A percentile compares a stretch with the other conserved stretches of the same genome.
phyloP scores from a whole-genome alignment of 2,113 vertebrate genomes.

The Eonycteris spelaea region DNA sequence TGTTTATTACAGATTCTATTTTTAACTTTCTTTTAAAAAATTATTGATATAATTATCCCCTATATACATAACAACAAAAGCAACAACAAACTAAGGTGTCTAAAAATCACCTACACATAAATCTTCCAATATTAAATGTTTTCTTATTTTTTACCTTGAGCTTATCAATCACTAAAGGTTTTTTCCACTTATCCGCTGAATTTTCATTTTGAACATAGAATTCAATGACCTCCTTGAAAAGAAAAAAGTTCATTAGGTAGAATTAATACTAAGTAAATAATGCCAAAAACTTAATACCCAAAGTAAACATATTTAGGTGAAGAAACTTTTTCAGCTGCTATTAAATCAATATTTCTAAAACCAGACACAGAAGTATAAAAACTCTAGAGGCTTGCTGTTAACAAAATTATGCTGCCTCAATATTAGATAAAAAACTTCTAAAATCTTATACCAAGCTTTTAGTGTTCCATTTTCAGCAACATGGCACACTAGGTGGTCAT shows the following conservation, averaged over 20 bases:
- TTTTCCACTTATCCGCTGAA: slow-evolving; percentile 87
- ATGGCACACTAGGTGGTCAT: neutral
- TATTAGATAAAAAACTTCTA: neutral
- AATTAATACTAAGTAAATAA: slow-evolving; percentile 16
- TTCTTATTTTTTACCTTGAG: slow-evolving; percentile 87
- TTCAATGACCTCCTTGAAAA: slow-evolving; percentile 86
- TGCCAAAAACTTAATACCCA: neutral
- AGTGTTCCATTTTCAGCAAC: neutral
- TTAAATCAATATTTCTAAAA: slow-evolving; percentile 16
- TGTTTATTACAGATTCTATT: neutral
- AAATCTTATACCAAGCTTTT: neutral
- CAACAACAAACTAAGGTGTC: neutral
- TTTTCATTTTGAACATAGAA: slow-evolving; percentile 84
- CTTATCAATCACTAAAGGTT: slow-evolving; percentile 87
- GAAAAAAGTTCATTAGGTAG: neutral
- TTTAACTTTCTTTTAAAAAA: slow-evolving; percentile 15
- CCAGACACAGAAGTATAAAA: neutral
- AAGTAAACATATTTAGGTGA: neutral
- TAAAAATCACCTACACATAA: neutral
- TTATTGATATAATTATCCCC: neutral
- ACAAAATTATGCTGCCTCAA: neutral
- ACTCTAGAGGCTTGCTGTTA: neutral
- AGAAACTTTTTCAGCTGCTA: neutral
- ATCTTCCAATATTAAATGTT: neutral
- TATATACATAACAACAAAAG: neutral